Evolutionary conservation across 2,888 invertebrate genomes (phyloP), one percentile per base, ranked within the genome.

Genomic region (Criorhina ranunculi): DNA sequence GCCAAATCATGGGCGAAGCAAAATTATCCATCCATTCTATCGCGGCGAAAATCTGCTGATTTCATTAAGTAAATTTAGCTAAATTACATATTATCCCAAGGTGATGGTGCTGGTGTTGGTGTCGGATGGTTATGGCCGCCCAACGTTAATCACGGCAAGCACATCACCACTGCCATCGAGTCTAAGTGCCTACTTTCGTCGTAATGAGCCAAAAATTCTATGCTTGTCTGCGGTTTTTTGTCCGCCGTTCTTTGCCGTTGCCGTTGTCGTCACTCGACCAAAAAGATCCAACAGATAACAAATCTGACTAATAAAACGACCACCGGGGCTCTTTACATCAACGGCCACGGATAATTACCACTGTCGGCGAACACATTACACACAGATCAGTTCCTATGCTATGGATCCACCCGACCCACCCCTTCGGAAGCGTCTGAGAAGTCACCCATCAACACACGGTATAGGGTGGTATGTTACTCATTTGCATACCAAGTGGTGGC

Each of bases 331-430:
- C 55, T 51, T 75, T 57, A 75, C 66, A 70, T 70, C 72, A 67
- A 66, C 78, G 59, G 62, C 78, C 73, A 62, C 49, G 69, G 78
- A 62, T 83, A 83, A 83, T 83, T 78, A 83, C 78, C 67, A 40
- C 66, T 60, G 55, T 57, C 70, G 76, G 64, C 77, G 31, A 72
- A 62, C 46, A 82, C 60, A 72, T 72, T 72, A 72, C 72, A 51
- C 72, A 66, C 53, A 53, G 70, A 59, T 53, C 60, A 19, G 40
- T 6, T 49, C 7, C n/a, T n/a, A n/a, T n/a, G 49, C 33, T 49
- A 29, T 5, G n/a, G 5, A 6, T 6, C 29, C 51, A 0, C 17
- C 15, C 37, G 42, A 0, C 55, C 37, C 29, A 29, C n/a, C 12
- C 15, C 7, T n/a, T n/a, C n/a, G 37, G 11, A 37, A 8, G 11